A percentile compares a stretch with the other conserved stretches of the same genome.
Conservation (phyloP, 2,888 invertebrate species). For the Ernsta delagoae region DNA sequence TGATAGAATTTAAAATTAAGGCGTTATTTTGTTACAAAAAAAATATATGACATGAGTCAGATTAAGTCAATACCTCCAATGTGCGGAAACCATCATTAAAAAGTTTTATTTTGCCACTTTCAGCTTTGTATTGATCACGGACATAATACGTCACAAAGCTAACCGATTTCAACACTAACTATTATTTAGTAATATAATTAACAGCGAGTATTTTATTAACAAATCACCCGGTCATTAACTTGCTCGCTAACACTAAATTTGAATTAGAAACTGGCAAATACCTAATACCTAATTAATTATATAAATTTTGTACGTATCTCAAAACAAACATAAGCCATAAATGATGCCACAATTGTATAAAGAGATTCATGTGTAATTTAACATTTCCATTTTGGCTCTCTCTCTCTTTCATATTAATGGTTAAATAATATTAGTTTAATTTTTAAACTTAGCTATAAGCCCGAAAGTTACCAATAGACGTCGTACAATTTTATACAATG, state of each 20-base stretch:
- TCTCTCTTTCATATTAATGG: not conserved
- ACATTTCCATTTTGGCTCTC: slow-evolving; percentile 30
- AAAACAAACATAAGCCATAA: slow-evolving; percentile 26
- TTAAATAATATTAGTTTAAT: slow-evolving; percentile 40
- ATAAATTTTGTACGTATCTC: slow-evolving; percentile 21
- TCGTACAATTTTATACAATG: slow-evolving; percentile 65
- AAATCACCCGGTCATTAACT: not conserved
- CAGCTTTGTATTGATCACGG: too few species aligned
- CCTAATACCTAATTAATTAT: not conserved
- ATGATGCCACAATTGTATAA: slow-evolving; percentile 32
- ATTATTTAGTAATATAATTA: too few species aligned
- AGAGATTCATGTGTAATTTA: slow-evolving; percentile 21
- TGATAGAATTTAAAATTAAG: too few species aligned
- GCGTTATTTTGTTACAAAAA: too few species aligned
- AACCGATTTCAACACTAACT: too few species aligned
- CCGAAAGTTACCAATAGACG: slow-evolving; percentile 69
- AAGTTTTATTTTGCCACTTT: too few species aligned
- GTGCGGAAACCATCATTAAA: too few species aligned
- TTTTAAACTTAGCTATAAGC: slow-evolving; percentile 50
- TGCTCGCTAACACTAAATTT: not conserved
- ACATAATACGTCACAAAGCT: too few species aligned
- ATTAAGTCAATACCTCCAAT: not conserved
- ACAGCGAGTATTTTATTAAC: not conserved
- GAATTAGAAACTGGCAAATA: not conserved
- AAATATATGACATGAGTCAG: too few species aligned